Conservation (phyloP, 2,113 vertebrate genomes). For the Bothrops jararaca region DNA sequence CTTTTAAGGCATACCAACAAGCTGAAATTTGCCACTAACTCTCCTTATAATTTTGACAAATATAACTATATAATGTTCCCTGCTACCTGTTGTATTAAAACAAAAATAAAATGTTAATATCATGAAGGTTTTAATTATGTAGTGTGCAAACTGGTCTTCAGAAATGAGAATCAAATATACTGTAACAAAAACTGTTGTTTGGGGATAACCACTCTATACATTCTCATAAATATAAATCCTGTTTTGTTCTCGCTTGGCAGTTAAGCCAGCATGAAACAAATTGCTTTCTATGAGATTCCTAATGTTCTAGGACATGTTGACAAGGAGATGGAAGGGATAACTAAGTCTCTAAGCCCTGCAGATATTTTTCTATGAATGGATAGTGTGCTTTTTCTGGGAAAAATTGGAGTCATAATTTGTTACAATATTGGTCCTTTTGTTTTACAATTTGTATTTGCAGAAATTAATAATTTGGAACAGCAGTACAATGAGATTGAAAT, state of each 20-base stretch:
- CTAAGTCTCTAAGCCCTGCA: background rate
- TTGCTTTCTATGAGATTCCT: background rate
- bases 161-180: background rate
- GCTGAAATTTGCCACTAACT: background rate
- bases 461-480: conserved; percentile 82
- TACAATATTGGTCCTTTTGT: background rate
- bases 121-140: background rate
- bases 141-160: background rate
- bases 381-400: no score
- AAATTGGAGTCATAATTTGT: background rate
- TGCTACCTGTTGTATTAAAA: background rate
- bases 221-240: background rate
- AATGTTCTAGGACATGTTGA: background rate
- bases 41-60: background rate
- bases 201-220: background rate
- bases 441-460: conserved; percentile 57
- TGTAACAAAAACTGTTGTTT: background rate
- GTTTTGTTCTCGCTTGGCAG: background rate
- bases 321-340: background rate
- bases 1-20: background rate
- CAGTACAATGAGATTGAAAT: conserved; percentile 90
- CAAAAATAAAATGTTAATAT: background rate
- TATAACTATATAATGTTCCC: background rate
- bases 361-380: background rate
- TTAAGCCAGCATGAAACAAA: background rate